Base-by-base conservation (phyloP, 2,113 vertebrate genomes). In the Tinamus guttatus region DNA sequence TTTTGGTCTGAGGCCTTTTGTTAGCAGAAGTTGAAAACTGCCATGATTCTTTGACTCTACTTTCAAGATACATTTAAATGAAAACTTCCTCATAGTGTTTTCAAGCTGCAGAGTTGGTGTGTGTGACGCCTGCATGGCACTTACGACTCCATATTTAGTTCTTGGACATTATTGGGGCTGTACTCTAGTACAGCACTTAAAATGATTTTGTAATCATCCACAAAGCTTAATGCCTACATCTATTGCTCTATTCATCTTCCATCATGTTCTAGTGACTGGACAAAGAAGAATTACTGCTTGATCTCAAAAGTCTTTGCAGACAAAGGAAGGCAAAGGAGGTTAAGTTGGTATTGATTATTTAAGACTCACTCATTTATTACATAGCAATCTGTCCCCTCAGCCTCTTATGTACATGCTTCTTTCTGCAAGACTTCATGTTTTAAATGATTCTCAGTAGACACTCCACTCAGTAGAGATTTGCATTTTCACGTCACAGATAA, bases 321-420 rank as follows among this genome's bases (percentile, higher is more conserved):
- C 43, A 91, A 30, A 86, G 34, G 15, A 94, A 94, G 64, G 62
- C 64, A 63, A 91, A 85, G 69, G 41, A 95, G 64, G n/a, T 92
- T 96, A 95, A 97, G 91, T 9, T 88, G 41, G 7, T 73, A 95
- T 20, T 86, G 90, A 90, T 95, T 92, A 81, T 30, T 93, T 73
- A 95, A 91, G 75, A 85, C 13, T 89, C 17, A 80, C 51, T 65
- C 89, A 94, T 95, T 94, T 89, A 96, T 91, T 81, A 95, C 93
- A 95, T 94, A 95, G 64, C 58, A 83, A 52, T 60, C 28, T 96
- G 9, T 41, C 0, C 70, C 11, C 78, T 87, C 64, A 89, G 80
- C 75, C 38, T 93, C 47, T 30, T 91, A 36, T 2, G 1, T 76
- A 92, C 56, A 58, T 11, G 34, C 41, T 11, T 41, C 73, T 71